A percentile compares a stretch with the other conserved stretches of the same genome.
phyloP scores from a whole-genome alignment of 1,140 invertebrate species.

The Leptinotarsa lineolata region DNA sequence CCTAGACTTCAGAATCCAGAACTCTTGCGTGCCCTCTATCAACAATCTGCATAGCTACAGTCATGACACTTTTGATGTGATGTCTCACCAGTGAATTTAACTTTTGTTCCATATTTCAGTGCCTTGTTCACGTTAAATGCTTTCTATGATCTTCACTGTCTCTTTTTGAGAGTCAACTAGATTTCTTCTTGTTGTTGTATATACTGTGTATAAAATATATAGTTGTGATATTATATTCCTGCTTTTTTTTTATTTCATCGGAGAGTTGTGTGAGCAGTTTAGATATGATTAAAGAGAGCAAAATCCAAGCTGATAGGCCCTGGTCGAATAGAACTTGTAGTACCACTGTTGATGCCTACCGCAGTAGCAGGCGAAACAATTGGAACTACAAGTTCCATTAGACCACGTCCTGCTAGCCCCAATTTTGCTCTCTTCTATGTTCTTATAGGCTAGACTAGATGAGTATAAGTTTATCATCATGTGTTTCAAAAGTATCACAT shows the following conservation, averaged over 20 bases:
- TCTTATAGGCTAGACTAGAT: too few species aligned
- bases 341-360: too few species aligned
- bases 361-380: too few species aligned
- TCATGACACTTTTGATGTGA: constrained; percentile 40
- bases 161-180: constrained; percentile 20
- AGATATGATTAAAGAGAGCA: too few species aligned
- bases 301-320: too few species aligned
- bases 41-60: constrained; percentile 36
- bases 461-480: too few species aligned
- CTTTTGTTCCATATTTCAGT: constrained; percentile 30
- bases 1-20: constrained; percentile 47
- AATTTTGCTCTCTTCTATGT: too few species aligned
- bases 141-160: constrained; percentile 37
- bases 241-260: constrained; percentile 15
- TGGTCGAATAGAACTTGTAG: too few species aligned
- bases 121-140: constrained; percentile 37
- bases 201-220: constrained; percentile 38
- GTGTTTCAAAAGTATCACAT: too few species aligned
- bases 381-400: too few species aligned
- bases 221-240: constrained; percentile 20
- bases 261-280: too few species aligned
- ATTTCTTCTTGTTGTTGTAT: constrained; percentile 28
- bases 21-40: constrained; percentile 32
- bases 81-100: constrained; percentile 33
- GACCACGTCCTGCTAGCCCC: too few species aligned